Evolutionary conservation across 2,888 invertebrate genomes (phyloP).

Genomic region (Deilephila porcellus): DNA sequence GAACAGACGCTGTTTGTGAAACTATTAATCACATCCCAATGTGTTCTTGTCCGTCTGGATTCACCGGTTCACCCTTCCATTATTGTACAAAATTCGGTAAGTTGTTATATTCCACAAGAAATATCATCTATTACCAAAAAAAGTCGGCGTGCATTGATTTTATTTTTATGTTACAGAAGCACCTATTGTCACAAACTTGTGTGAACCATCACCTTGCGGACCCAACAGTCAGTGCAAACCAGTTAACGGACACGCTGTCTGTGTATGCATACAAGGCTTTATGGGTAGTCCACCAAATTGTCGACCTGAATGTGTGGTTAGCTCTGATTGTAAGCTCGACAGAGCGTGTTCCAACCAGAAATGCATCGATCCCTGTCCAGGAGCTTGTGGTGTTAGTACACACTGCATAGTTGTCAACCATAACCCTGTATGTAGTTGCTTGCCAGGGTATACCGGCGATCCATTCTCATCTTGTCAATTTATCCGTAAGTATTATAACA

Average conservation of each 20-base stretch:
- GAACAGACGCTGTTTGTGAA: constrained; percentile 83
- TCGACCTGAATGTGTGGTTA: constrained; percentile 91
- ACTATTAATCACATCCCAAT: constrained; percentile 88
- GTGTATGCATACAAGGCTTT: constrained; percentile 88
- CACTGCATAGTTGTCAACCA: constrained; percentile 87
- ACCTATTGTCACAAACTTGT: constrained; percentile 57
- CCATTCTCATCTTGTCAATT: constrained; percentile 88
- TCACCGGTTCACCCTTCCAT: constrained; percentile 86
- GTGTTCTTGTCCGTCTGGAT: constrained; percentile 87
- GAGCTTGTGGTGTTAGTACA: constrained; percentile 88
- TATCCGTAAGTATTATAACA: constrained; percentile 68
- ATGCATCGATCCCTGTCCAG: constrained; percentile 90
- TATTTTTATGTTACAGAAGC: constrained; percentile 55
- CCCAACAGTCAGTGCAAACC: constrained; percentile 90
- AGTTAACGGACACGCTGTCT: constrained; percentile 88
- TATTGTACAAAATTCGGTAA: constrained; percentile 74
- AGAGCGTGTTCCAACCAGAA: constrained; percentile 90
- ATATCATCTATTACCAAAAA: not conserved
- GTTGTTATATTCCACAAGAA: not conserved
- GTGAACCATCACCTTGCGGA: constrained; percentile 86
- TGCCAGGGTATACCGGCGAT: constrained; percentile 87
- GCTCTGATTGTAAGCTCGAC: constrained; percentile 88
- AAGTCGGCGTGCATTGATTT: constrained; percentile 1
- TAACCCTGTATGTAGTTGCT: constrained; percentile 88
- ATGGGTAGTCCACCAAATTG: constrained; percentile 90